Base-by-base conservation (phyloP, 2,113 vertebrate genomes). In the Anolis carolinensis region DNA sequence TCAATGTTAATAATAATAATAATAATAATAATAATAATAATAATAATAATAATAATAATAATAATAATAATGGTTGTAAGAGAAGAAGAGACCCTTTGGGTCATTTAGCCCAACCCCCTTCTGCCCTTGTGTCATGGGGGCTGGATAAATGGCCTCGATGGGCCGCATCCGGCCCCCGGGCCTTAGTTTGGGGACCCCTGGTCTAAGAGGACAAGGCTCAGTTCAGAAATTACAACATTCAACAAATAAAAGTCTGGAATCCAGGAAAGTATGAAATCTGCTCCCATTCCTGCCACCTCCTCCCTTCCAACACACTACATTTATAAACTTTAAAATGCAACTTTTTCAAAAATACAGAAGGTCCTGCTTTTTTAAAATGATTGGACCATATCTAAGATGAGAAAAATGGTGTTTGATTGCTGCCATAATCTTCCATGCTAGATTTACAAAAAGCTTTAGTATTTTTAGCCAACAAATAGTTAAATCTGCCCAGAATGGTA, bases 401-500 rank as follows among this genome's bases (percentile, higher is more conserved):
- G 23, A 30, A 78, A 59, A 63, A 55, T 32, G 14, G 44, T 34
- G 30, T 81, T 50, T 52, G 0, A 14, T 21, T 18, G 32, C 32
- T 82, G 1, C 65, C 0, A 0, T 0, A 1, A 74, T 5, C 14
- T 0, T 0, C 77, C 30, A 68, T 48, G 5, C 7, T 89, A 76
- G 84, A 89, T 67, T 86, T 52, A 14, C 23, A 74, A 52, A 32
- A 50, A 74, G 71, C 0, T 63, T 83, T 82, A 77, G 32, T 16
- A 73, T 70, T 76, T 27, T 62, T 39, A 34, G 81, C 30, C 59
- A 85, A 83, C 91, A 93, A 89, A 92, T 92, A 83, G 95, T 95
- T 95, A 95, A 95, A 68, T 2, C 0, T 86, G 89, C 91, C 92
- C 91, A 89, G 89, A 85, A 63, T 86, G 55, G 48, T 95, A 95